Evolutionary conservation across 2,797 vertebrate species (phyloP).

Genomic region (Molossus molossus): DNA sequence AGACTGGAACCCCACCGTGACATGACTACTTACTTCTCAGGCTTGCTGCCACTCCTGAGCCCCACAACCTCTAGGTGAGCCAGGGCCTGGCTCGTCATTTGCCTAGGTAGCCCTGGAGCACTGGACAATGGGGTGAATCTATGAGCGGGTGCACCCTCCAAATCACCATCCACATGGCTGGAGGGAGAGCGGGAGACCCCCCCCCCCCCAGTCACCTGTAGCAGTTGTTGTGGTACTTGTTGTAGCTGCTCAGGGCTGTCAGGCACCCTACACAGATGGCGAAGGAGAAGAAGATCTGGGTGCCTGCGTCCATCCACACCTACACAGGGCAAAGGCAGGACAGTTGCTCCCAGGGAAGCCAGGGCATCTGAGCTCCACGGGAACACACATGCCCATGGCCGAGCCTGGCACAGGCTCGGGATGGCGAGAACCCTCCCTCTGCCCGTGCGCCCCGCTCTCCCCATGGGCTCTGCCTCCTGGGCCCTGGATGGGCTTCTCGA

Average conservation of each 20-base stretch:
- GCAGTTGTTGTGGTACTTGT: constrained; percentile 97
- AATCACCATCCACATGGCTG: neutral
- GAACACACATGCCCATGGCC: neutral
- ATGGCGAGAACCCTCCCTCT: neutral
- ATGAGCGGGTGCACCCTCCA: neutral
- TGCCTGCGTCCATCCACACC: constrained; percentile 99
- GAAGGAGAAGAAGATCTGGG: constrained; percentile 98
- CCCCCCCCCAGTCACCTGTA: constrained; percentile 93
- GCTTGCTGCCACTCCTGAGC: neutral
- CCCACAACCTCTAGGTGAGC: neutral
- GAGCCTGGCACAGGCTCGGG: neutral
- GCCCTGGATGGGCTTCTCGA: fast-evolving
- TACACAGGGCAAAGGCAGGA: constrained; percentile 87
- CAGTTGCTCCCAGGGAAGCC: constrained; percentile 55
- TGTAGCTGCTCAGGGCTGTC: constrained; percentile 97
- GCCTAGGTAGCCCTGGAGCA: neutral
- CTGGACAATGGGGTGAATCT: neutral
- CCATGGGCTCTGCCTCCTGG: neutral
- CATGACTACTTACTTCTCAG: neutral
- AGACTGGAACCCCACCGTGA: fast-evolving
- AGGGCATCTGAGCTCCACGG: neutral
- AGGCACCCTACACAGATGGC: constrained; percentile 97
- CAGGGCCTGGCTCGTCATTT: neutral
- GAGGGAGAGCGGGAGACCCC: neutral
- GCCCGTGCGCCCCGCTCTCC: fast-evolving